Conservation (phyloP, 2,113 vertebrate species). For the Callocephalon fimbriatum region DNA sequence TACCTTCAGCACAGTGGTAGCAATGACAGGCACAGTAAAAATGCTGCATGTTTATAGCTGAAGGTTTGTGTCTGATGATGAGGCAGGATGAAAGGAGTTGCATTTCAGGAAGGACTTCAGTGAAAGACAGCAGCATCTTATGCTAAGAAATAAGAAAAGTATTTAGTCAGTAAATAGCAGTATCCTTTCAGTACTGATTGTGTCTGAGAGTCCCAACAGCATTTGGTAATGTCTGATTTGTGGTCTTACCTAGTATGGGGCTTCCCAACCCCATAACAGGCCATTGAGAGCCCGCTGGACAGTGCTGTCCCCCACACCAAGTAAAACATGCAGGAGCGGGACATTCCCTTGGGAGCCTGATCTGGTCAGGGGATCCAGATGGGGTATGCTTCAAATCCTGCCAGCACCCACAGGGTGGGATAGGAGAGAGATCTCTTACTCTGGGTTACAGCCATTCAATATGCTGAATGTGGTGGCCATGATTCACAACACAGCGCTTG, state of each 20-base stretch:
- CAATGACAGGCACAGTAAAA: neutral
- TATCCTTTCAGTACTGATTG: neutral
- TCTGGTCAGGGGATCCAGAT: neutral
- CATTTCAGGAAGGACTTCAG: neutral
- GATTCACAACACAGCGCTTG: neutral
- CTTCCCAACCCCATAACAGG: neutral
- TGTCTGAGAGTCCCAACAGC: neutral
- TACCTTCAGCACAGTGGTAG: neutral
- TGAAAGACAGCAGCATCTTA: neutral
- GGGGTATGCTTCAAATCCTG: neutral
- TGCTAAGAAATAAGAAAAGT: neutral
- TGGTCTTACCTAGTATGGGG: neutral
- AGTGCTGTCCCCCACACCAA: neutral
- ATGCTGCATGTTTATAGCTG: neutral
- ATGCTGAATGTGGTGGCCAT: rapidly evolving
- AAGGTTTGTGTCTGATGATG: neutral
- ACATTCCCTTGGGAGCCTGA: neutral
- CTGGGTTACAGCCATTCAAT: neutral
- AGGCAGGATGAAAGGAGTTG: neutral
- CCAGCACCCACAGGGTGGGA: neutral
- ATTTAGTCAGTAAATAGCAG: neutral
- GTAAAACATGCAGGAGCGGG: neutral
- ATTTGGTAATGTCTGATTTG: neutral
- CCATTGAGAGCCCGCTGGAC: neutral
- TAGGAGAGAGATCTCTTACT: neutral